These are phyloP conservation scores for Oryzias sinensis DNA, from an alignment of 2,797 vertebrate genomes.

Conservation along the genomic window DNA sequence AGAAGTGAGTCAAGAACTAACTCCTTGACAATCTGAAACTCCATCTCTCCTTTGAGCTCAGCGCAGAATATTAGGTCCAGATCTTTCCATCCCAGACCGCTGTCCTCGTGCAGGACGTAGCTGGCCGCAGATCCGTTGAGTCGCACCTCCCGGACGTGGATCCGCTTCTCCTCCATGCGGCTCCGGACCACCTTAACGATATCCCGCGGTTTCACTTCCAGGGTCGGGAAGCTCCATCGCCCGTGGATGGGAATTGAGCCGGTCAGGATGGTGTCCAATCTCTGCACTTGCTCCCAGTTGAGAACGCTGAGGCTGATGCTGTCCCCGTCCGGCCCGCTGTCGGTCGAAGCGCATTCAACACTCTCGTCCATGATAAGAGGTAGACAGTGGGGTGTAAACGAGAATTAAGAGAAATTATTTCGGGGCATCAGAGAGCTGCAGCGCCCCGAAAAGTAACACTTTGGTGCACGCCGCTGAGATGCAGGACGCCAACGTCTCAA, in stretches of 20 bases:
- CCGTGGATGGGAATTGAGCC: constrained; percentile 97
- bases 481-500: constrained; percentile 24
- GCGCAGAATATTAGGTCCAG: constrained; percentile 98
- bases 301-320: constrained; percentile 89
- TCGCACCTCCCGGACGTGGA: constrained; percentile 91
- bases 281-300: constrained; percentile 97
- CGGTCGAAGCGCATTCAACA: constrained; percentile 48
- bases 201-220: constrained; percentile 92
- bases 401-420: constrained; percentile 20
- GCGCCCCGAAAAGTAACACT: constrained; percentile 11
- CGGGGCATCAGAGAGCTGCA: constrained; percentile 37
- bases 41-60: constrained; percentile 89
- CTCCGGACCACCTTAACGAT: constrained; percentile 94
- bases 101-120: constrained; percentile 96
- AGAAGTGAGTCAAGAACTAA: constrained; percentile 94
- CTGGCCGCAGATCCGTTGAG: constrained; percentile 96
- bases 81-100: constrained; percentile 97
- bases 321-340: constrained; percentile 56
- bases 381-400: constrained; percentile 31
- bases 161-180: constrained; percentile 89
- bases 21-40: constrained; percentile 96
- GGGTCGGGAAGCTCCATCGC: constrained; percentile 94
- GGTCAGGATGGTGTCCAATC: constrained; percentile 90
- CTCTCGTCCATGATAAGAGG: constrained; percentile 81
- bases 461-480: constrained; percentile 14